Conservation (phyloP, 2,113 vertebrate genomes). For the Dasyornis broadbenti region DNA sequence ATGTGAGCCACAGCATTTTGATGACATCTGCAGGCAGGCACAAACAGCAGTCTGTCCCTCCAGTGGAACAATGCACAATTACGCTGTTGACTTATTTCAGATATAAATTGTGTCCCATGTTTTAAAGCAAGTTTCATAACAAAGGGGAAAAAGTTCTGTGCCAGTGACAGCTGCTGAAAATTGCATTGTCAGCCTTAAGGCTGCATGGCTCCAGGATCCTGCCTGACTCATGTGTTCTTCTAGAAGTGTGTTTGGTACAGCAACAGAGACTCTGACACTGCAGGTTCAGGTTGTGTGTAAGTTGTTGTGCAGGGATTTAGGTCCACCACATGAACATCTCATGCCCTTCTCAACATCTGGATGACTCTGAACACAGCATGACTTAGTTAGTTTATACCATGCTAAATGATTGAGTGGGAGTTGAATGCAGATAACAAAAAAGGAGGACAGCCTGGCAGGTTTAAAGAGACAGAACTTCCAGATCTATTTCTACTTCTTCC, state of each 20-base stretch:
- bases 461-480: background rate
- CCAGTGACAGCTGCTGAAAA: background rate
- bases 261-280: too few relatives aligned
- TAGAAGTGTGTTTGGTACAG: background rate
- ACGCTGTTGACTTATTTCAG: background rate
- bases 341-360: background rate
- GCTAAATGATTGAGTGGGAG: background rate
- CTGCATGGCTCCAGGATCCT: background rate
- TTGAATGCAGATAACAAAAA: background rate
- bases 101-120: background rate
- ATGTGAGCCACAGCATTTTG: fast-evolving
- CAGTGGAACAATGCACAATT: background rate
- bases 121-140: background rate
- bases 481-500: background rate
- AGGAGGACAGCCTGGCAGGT: background rate
- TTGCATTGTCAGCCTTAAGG: background rate
- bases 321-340: background rate
- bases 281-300: background rate
- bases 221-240: background rate
- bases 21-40: background rate
- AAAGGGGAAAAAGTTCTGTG: background rate
- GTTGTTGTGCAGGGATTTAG: background rate
- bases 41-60: background rate
- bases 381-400: background rate
- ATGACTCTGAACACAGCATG: background rate